Percentiles rank a stretch among this genome's conserved stretches.
Conservation (phyloP, 1,140 invertebrate genomes). For the Oreohelix idahoensis region DNA sequence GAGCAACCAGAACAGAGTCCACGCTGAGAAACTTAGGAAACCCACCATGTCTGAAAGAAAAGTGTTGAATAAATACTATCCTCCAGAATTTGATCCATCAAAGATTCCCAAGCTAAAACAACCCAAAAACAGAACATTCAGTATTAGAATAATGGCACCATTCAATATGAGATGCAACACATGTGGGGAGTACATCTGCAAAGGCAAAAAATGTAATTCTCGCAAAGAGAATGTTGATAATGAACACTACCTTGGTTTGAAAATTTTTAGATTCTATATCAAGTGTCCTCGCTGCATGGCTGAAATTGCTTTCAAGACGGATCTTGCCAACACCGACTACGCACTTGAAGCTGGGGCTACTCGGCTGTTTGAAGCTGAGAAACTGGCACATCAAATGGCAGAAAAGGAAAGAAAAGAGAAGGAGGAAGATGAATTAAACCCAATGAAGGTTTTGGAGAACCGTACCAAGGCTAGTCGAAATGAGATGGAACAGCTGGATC, state of each 20-base stretch:
- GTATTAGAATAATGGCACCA: constrained; percentile 97
- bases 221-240: constrained; percentile 98
- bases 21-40: neutral
- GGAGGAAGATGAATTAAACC: constrained; percentile 98
- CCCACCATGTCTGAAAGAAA: neutral
- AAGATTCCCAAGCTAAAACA: constrained; percentile 98
- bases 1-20: too few species aligned
- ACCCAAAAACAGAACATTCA: constrained; percentile 95
- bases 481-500: constrained; percentile 96
- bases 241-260: constrained; percentile 96
- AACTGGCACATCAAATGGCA: constrained; percentile 96
- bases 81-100: constrained; percentile 99
- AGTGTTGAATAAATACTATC: constrained; percentile 91
- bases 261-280: constrained; percentile 94
- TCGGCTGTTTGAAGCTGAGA: constrained; percentile 97
- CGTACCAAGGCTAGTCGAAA: constrained; percentile 96
- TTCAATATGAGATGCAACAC: constrained; percentile 99
- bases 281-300: constrained; percentile 97
- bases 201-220: constrained; percentile 99
- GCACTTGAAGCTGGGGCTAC: constrained; percentile 98
- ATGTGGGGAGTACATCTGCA: constrained; percentile 99
- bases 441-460: constrained; percentile 92
- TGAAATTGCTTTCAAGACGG: constrained; percentile 98
- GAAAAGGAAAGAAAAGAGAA: constrained; percentile 91
- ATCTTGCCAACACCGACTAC: constrained; percentile 98